These are phyloP conservation scores for Scomber colias DNA, from an alignment of 2,113 vertebrate genomes.

Conservation along the genomic window DNA sequence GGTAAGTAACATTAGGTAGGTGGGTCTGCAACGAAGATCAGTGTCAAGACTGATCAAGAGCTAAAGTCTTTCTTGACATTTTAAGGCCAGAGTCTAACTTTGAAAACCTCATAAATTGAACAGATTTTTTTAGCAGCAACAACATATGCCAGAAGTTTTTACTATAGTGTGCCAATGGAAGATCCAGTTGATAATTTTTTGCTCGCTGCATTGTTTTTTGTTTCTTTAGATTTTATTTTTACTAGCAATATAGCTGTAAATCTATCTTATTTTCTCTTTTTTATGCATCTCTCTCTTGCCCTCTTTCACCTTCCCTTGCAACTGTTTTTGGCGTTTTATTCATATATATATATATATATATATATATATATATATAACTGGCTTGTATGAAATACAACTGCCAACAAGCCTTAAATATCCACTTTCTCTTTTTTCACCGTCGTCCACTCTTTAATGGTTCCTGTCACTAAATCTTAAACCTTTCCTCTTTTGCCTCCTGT, in stretches of 20 bases:
- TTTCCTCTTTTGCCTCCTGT: conserved; percentile 24
- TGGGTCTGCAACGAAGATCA: not conserved
- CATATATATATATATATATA: no score
- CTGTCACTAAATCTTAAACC: not conserved
- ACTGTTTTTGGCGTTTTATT: not conserved
- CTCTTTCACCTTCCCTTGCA: not conserved
- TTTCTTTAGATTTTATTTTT: not conserved
- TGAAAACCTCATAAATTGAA: not conserved
- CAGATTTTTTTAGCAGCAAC: not conserved
- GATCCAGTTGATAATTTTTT: not conserved
- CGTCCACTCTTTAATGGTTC: not conserved
- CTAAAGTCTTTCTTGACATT: no score
- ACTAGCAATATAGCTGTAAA: no score
- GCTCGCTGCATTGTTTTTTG: not conserved
- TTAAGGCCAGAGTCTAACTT: no score
- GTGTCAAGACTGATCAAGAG: no score
- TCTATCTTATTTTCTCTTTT: not conserved
- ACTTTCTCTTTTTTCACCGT: not conserved
- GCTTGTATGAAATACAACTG: not conserved
- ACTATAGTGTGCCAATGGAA: not conserved
- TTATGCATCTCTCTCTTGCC: no score
- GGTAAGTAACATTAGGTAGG: not conserved
- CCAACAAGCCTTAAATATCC: not conserved
- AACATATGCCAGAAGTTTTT: not conserved
- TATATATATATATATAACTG: no score